These are phyloP conservation scores for Agrotis ipsilon DNA, from an alignment of 2,888 invertebrate genomes.

Conservation along the genomic window DNA sequence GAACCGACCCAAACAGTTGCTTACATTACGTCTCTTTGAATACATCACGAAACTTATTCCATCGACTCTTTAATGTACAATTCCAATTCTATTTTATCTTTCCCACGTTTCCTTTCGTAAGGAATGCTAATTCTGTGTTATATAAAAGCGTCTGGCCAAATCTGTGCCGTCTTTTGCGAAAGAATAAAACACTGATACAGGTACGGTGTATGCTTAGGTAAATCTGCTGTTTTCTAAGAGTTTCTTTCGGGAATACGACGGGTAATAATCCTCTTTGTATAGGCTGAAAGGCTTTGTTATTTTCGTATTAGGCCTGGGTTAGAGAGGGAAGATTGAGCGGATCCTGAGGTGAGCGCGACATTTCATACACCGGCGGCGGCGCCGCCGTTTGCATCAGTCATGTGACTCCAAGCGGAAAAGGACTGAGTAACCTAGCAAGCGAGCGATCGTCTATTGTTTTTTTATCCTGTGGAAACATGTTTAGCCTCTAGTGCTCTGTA, in stretches of 20 bases:
- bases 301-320: conserved; percentile 9
- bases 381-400: no score
- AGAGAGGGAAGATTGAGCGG: not conserved
- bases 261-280: conserved; percentile 48
- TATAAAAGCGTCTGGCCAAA: conserved; percentile 50
- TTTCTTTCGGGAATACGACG: conserved; percentile 33
- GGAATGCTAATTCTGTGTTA: conserved; percentile 55
- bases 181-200: conserved; percentile 51
- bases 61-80: conserved; percentile 49
- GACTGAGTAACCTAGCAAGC: not conserved
- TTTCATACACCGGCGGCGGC: not conserved
- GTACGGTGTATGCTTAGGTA: conserved; percentile 33
- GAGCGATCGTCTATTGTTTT: not conserved
- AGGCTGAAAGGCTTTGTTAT: conserved; percentile 40
- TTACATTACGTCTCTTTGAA: conserved; percentile 27
- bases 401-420: not conserved
- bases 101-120: conserved; percentile 42
- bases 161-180: conserved; percentile 48
- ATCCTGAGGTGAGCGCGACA: not conserved
- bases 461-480: not conserved
- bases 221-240: conserved; percentile 31
- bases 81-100: conserved; percentile 49
- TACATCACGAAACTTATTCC: conserved; percentile 52
- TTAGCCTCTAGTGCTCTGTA: not conserved
- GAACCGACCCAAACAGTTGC: conserved; percentile 17